Percentiles rank a stretch among this genome's conserved stretches.
These are phyloP conservation scores for Scolanthus callimorphus DNA, from an alignment of 92 coral and sea anemone genomes.

Conservation along the genomic window DNA sequence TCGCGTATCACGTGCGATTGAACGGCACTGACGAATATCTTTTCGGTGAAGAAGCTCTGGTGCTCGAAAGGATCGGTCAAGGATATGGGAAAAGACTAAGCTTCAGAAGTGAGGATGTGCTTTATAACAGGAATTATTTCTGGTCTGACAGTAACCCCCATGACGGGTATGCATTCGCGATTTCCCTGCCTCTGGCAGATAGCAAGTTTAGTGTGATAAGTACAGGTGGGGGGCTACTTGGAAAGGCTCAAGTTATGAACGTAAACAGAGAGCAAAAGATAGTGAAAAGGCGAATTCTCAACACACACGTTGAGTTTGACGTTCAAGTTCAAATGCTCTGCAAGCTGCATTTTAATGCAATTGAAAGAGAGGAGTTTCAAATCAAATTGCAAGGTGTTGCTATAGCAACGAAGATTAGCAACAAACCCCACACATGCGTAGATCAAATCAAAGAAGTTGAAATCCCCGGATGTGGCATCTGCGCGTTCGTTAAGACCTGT, in stretches of 20 bases:
- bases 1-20: conserved; percentile 48
- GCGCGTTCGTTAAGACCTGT: conserved; percentile 1
- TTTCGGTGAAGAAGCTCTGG: conserved; percentile 53
- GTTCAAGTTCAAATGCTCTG: conserved; percentile 7
- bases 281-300: neutral
- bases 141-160: conserved; percentile 72
- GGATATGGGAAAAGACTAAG: conserved; percentile 63
- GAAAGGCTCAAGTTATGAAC: conserved; percentile 4
- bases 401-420: conserved; percentile 9
- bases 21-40: conserved; percentile 48
- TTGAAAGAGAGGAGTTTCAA: neutral
- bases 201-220: conserved; percentile 4
- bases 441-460: conserved; percentile 7
- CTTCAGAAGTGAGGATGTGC: conserved; percentile 51
- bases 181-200: conserved; percentile 6
- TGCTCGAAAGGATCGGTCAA: conserved; percentile 45
- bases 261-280: conserved; percentile 10
- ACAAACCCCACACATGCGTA: neutral
- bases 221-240: neutral
- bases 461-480: conserved; percentile 11
- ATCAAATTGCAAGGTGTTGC: conserved; percentile 11
- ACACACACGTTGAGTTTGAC: conserved; percentile 4
- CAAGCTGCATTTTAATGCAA: neutral
- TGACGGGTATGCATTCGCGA: conserved; percentile 48
- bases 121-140: conserved; percentile 52